A percentile compares a stretch with the other conserved stretches of the same genome.
Evolutionary conservation across 1,140 invertebrate genomes (phyloP).

Genomic region (Octopus bimaculoides): DNA sequence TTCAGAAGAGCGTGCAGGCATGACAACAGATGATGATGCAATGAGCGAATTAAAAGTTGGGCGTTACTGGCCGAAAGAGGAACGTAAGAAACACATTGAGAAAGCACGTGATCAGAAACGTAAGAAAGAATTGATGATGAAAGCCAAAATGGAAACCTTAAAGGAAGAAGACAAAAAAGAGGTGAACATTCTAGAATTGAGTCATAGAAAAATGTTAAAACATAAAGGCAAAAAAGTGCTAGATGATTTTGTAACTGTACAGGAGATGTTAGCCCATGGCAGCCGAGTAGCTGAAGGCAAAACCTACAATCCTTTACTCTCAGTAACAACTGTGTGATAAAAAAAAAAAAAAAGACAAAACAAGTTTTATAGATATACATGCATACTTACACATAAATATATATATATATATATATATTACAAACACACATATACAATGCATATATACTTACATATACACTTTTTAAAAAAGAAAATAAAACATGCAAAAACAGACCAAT

Average conservation of each 20-base stretch:
- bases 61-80: slow-evolving; percentile 78
- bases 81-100: slow-evolving; percentile 74
- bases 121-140: slow-evolving; percentile 50
- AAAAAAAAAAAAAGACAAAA: neutral
- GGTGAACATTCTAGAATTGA: slow-evolving; percentile 57
- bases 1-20: slow-evolving; percentile 68
- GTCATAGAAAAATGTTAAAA: slow-evolving; percentile 60
- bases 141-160: slow-evolving; percentile 53
- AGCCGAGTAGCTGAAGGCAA: slow-evolving; percentile 49
- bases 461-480: neutral
- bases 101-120: slow-evolving; percentile 66
- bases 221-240: slow-evolving; percentile 57
- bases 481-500: neutral
- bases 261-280: slow-evolving; percentile 60
- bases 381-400: neutral
- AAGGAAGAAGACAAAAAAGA: slow-evolving; percentile 54
- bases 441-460: neutral
- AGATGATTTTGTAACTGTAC: slow-evolving; percentile 61
- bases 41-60: slow-evolving; percentile 79
- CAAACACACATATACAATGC: neutral
- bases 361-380: neutral
- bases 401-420: neutral
- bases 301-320: slow-evolving; percentile 51
- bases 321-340: slow-evolving; percentile 55
- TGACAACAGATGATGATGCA: slow-evolving; percentile 80